These are phyloP conservation scores for Pantelozetes paolii DNA, from an alignment of 2,888 invertebrate genomes.

Conservation along the genomic window DNA sequence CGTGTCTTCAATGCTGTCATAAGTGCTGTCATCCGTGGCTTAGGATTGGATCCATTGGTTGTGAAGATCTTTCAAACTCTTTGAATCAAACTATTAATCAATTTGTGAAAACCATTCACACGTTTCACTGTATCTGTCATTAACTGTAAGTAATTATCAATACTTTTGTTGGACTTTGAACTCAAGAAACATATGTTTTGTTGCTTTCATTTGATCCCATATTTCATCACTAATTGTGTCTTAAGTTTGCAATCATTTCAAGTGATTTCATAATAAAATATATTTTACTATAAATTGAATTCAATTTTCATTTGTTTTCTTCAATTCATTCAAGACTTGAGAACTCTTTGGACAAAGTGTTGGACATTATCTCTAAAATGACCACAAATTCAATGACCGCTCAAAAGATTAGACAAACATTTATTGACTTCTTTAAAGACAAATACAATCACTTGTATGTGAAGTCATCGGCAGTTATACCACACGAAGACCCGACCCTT, in stretches of 20 bases:
- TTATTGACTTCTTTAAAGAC: conserved; percentile 82
- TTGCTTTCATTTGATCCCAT: too few species aligned
- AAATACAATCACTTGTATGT: conserved; percentile 82
- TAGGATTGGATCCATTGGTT: too few species aligned
- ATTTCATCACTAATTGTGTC: background rate
- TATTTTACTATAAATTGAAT: background rate
- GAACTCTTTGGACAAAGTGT: background rate
- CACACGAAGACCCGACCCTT: conserved; percentile 93
- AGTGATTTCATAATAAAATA: background rate
- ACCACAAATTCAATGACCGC: conserved; percentile 50
- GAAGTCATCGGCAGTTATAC: conserved; percentile 95
- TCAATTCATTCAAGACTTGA: background rate
- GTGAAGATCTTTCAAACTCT: too few species aligned
- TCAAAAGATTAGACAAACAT: conserved; percentile 74
- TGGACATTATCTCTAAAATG: background rate
- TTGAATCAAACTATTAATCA: too few species aligned
- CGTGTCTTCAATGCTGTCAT: too few species aligned
- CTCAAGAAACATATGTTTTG: too few species aligned
- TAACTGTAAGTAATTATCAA: too few species aligned
- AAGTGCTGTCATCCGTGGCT: too few species aligned
- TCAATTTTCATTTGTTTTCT: background rate
- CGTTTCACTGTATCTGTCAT: too few species aligned
- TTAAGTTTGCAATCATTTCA: background rate
- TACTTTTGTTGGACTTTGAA: too few species aligned
- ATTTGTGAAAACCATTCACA: too few species aligned